phyloP scores from a whole-genome alignment of 2,113 vertebrate species.

The Ceratotherium simum region DNA sequence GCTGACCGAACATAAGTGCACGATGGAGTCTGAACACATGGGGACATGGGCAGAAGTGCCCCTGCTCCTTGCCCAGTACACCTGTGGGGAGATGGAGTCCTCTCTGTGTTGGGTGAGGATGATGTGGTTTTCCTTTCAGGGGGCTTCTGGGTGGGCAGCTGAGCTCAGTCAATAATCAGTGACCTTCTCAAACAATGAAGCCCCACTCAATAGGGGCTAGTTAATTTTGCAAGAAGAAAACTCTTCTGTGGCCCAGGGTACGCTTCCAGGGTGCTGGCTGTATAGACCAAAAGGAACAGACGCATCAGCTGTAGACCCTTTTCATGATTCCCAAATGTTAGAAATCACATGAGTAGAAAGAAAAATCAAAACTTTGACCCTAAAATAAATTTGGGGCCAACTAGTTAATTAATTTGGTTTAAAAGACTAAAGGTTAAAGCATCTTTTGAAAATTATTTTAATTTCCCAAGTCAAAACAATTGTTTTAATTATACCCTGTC shows the following conservation, averaged over 20 bases:
- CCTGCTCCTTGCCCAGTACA: background rate
- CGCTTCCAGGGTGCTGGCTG: background rate
- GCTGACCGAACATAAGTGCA: background rate
- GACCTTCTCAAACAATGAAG: background rate
- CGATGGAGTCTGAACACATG: background rate
- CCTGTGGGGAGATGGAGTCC: background rate
- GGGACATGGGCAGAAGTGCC: fast-evolving
- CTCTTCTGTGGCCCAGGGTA: fast-evolving
- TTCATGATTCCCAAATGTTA: background rate
- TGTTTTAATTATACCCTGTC: background rate
- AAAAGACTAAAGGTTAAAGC: slow-evolving; percentile 15
- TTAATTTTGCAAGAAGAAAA: background rate
- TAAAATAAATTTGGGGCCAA: background rate
- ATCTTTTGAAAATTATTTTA: slow-evolving; percentile 25
- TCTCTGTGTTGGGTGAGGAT: background rate
- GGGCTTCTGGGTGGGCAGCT: background rate
- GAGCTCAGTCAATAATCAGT: background rate
- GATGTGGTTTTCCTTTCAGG: background rate
- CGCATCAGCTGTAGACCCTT: background rate
- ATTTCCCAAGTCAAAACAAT: slow-evolving; percentile 30
- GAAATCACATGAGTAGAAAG: background rate
- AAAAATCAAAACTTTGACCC: background rate
- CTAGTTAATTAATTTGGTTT: background rate
- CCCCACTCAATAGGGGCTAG: no score
- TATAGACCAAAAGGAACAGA: background rate